phyloP scores from a whole-genome alignment of 64 coral and sea anemone genomes.

The Pocillopora verrucosa region DNA sequence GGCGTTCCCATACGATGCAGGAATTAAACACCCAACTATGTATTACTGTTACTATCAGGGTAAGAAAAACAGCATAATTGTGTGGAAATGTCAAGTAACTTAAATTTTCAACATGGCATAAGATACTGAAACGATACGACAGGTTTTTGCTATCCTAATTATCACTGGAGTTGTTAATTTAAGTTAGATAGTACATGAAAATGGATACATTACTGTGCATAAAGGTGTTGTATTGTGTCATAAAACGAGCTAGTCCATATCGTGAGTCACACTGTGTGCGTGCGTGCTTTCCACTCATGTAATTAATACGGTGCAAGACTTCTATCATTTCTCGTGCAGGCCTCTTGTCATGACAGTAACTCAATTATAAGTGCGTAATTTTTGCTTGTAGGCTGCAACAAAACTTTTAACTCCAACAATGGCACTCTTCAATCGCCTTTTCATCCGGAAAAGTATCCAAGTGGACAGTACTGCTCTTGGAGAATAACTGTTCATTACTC shows the following conservation, averaged over 20 bases:
- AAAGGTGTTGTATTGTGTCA: no score
- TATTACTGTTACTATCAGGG: slow-evolving; percentile 56
- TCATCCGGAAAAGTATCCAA: slow-evolving; percentile 48
- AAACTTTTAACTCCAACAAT: slow-evolving; percentile 23
- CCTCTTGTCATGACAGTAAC: not conserved
- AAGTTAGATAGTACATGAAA: no score
- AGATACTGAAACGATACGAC: not conserved
- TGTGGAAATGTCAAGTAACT: not conserved
- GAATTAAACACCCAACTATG: not conserved
- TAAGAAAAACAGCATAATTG: slow-evolving; percentile 14
- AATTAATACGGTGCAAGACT: no score
- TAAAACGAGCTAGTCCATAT: no score
- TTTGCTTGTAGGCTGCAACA: slow-evolving; percentile 66
- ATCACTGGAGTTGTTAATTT: no score
- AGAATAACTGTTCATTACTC: slow-evolving; percentile 31
- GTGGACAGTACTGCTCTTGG: slow-evolving; percentile 89
- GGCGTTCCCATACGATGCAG: slow-evolving; percentile 8
- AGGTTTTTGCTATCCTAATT: not conserved
- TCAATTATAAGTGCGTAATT: not conserved
- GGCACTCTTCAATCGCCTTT: slow-evolving; percentile 76
- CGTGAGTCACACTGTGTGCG: no score
- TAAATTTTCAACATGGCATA: not conserved
- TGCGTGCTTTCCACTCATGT: no score
- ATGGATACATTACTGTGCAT: no score
- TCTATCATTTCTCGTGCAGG: no score